phyloP scores from a whole-genome alignment of 2,113 vertebrate species.

The Oryzias woworae region DNA sequence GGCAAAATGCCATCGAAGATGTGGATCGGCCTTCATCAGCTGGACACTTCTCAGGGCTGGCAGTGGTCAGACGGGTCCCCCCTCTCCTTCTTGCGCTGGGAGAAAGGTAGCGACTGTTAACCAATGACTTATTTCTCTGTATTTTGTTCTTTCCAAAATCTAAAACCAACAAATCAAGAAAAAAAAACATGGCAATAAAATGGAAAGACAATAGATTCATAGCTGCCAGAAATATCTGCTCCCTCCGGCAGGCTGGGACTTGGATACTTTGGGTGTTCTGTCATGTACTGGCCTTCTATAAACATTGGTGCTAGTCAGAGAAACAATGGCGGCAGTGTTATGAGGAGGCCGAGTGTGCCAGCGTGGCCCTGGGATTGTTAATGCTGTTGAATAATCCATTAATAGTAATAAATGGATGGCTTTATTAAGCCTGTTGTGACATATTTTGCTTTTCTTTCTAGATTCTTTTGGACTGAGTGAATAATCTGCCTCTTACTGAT shows the following conservation, averaged over 20 bases:
- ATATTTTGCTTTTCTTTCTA: constrained; percentile 7
- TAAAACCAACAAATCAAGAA: too few species aligned
- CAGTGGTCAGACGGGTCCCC: constrained; percentile 94
- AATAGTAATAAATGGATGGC: constrained; percentile 44
- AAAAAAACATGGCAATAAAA: too few species aligned
- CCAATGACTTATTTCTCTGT: background rate
- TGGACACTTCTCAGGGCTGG: constrained; percentile 89
- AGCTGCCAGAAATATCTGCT: constrained; percentile 1
- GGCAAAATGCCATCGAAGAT: constrained; percentile 75
- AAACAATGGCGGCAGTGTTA: constrained; percentile 63
- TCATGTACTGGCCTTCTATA: constrained; percentile 14
- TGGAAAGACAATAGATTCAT: too few species aligned
- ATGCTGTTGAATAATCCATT: constrained; percentile 60
- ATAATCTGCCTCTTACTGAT: constrained; percentile 17
- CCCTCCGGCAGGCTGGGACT: background rate
- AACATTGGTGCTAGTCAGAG: constrained; percentile 37
- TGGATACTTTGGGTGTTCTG: constrained; percentile 8
- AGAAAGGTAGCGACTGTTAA: constrained; percentile 73
- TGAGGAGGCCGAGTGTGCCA: constrained; percentile 50
- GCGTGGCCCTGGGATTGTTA: constrained; percentile 43
- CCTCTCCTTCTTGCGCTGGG: constrained; percentile 84
- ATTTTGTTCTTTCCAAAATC: too few species aligned
- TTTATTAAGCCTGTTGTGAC: constrained; percentile 39
- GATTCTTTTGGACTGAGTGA: background rate
- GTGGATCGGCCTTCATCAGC: constrained; percentile 94